phyloP scores from a whole-genome alignment of 2,888 invertebrate species.

The Lapara coniferarum region DNA sequence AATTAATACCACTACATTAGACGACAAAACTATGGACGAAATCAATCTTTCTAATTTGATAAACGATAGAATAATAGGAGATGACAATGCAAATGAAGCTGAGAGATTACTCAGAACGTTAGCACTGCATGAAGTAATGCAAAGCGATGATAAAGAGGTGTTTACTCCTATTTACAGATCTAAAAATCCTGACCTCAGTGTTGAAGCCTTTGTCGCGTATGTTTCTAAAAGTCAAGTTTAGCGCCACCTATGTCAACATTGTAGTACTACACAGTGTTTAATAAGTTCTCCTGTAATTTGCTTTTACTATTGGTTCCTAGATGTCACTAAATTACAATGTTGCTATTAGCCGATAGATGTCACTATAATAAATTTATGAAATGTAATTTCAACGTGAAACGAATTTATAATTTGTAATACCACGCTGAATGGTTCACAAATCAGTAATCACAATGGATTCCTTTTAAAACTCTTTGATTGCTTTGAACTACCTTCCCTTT shows the following conservation, averaged over 20 bases:
- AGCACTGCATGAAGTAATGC: conserved; percentile 66
- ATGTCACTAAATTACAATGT: neutral
- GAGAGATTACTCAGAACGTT: conserved; percentile 63
- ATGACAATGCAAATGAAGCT: conserved; percentile 56
- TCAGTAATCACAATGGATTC: neutral
- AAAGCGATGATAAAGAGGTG: conserved; percentile 39
- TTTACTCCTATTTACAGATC: conserved; percentile 16
- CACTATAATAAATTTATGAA: conserved; percentile 12
- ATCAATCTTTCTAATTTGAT: conserved; percentile 69
- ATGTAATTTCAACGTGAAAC: neutral
- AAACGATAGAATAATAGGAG: conserved; percentile 62
- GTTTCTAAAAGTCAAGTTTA: conserved; percentile 37
- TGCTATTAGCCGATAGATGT: conserved; percentile 37
- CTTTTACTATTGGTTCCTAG: neutral
- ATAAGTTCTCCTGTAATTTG: neutral
- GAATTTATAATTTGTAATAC: neutral
- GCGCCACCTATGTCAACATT: conserved; percentile 35
- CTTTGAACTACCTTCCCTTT: neutral
- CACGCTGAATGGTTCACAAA: neutral
- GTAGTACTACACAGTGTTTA: neutral
- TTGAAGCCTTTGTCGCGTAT: conserved; percentile 48
- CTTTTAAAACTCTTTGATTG: neutral
- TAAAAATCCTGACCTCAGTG: conserved; percentile 35
- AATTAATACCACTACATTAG: conserved; percentile 44
- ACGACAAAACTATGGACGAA: conserved; percentile 67